Conservation (phyloP, 2,888 invertebrate species). For the Eumerus sabulonum region DNA sequence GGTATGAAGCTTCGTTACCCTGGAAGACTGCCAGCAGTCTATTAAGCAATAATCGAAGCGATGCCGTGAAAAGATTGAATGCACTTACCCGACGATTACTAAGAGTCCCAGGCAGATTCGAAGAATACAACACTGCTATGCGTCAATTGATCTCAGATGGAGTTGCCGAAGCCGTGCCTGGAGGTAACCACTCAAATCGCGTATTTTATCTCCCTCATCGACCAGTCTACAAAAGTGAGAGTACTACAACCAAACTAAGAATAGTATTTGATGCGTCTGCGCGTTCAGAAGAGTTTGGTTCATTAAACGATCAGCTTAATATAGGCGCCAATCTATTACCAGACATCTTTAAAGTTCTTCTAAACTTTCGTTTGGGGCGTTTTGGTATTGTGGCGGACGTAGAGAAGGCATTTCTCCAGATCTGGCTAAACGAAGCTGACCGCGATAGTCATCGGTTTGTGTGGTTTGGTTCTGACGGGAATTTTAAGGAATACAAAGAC, state of each 20-base stretch:
- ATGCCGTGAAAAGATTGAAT: conserved; percentile 6
- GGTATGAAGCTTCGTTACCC: conserved; percentile 7
- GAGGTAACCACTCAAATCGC: too few relatives aligned
- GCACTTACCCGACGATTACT: conserved; percentile 10
- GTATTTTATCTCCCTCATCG: conserved; percentile 11
- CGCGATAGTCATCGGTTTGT: conserved; percentile 30
- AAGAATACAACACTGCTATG: conserved; percentile 16
- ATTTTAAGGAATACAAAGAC: too few relatives aligned
- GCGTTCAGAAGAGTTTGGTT: not conserved
- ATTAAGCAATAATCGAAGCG: not conserved
- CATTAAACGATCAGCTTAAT: conserved; percentile 38
- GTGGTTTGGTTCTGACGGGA: conserved; percentile 3
- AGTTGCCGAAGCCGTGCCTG: conserved; percentile 12
- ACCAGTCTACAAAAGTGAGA: not conserved
- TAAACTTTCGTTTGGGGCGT: conserved; percentile 27
- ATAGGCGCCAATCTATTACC: conserved; percentile 37
- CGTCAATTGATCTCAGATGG: not conserved
- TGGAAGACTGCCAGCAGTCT: conserved; percentile 21
- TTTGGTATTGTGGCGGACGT: conserved; percentile 25
- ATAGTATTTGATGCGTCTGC: not conserved
- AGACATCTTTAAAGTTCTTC: conserved; percentile 13
- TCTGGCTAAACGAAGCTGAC: not conserved
- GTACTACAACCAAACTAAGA: too few relatives aligned
- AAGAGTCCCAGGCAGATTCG: conserved; percentile 1
- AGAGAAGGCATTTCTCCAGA: conserved; percentile 20